These are phyloP conservation scores for Microtus ochrogaster DNA, from an alignment of 2,113 vertebrate species.

Conservation along the genomic window DNA sequence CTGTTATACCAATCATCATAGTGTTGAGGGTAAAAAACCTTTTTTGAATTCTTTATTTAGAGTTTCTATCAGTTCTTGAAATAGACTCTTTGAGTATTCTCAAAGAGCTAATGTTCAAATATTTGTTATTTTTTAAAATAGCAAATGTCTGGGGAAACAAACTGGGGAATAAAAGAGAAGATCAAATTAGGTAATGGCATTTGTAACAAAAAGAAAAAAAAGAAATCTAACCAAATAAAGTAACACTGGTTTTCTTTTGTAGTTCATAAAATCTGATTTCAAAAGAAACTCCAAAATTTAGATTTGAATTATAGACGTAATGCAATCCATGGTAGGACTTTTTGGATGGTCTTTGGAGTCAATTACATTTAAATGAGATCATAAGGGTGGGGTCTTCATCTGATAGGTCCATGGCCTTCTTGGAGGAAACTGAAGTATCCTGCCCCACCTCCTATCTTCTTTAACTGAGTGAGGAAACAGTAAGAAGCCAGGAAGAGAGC, in stretches of 20 bases:
- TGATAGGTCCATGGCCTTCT: not conserved
- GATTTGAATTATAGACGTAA: not conserved
- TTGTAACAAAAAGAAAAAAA: not conserved
- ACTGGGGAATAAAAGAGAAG: not conserved
- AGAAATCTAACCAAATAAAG: slow-evolving; percentile 9
- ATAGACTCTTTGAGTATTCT: slow-evolving; percentile 7
- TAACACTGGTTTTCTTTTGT: slow-evolving; percentile 35
- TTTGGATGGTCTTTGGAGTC: not conserved
- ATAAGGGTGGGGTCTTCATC: not conserved
- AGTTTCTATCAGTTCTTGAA: slow-evolving; percentile 52
- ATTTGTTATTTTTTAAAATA: slow-evolving; percentile 58
- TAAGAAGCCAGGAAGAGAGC: not conserved
- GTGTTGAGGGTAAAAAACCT: slow-evolving; percentile 24
- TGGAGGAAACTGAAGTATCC: not conserved
- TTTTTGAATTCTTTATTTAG: slow-evolving; percentile 15
- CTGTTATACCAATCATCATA: not conserved
- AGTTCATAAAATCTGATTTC: slow-evolving; percentile 26
- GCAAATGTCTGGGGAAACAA: slow-evolving; percentile 31
- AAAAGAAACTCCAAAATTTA: slow-evolving; percentile 25
- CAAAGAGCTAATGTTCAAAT: slow-evolving; percentile 47
- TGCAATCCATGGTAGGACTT: not conserved
- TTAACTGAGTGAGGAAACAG: not conserved
- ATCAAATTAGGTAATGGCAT: slow-evolving; percentile 20
- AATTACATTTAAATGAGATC: slow-evolving; percentile 33
- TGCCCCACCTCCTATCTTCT: not conserved